Evolutionary conservation across 2,888 invertebrate species (phyloP).

Genomic region (Chrysolina americana): DNA sequence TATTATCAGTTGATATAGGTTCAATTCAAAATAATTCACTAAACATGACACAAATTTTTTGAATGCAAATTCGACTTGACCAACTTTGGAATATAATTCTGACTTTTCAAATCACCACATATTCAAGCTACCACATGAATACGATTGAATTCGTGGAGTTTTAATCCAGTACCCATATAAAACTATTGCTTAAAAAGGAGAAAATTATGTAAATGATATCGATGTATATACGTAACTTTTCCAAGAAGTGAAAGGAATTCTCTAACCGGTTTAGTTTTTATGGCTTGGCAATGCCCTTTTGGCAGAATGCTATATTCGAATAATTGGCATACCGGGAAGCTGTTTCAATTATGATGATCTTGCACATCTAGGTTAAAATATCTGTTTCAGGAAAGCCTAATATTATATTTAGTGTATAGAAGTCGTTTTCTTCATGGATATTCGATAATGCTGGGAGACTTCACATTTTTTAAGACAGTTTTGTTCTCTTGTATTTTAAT

Average conservation of each 20-base stretch:
- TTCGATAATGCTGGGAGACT: too few relatives aligned
- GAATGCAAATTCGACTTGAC: neutral
- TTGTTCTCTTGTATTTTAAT: too few relatives aligned
- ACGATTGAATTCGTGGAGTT: conserved; percentile 1
- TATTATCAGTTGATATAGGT: too few relatives aligned
- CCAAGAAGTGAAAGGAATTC: conserved; percentile 43
- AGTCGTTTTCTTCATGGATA: too few relatives aligned
- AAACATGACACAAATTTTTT: too few relatives aligned
- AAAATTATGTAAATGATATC: conserved; percentile 45
- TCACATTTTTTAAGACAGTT: too few relatives aligned
- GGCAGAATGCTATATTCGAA: neutral
- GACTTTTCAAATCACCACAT: neutral
- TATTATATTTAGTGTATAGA: too few relatives aligned
- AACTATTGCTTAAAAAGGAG: conserved; percentile 44
- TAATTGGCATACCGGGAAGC: neutral
- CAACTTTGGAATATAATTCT: neutral
- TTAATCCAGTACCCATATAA: conserved; percentile 27
- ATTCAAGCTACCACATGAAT: conserved; percentile 5
- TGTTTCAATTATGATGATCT: neutral
- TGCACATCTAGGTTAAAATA: neutral
- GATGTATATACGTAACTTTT: conserved; percentile 26
- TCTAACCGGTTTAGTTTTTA: conserved; percentile 30
- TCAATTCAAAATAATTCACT: too few relatives aligned
- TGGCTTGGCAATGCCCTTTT: conserved; percentile 9
- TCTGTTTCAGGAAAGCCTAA: too few relatives aligned